These are phyloP conservation scores for Sebastes fasciatus DNA, from an alignment of 2,113 vertebrate species.

Conservation along the genomic window DNA sequence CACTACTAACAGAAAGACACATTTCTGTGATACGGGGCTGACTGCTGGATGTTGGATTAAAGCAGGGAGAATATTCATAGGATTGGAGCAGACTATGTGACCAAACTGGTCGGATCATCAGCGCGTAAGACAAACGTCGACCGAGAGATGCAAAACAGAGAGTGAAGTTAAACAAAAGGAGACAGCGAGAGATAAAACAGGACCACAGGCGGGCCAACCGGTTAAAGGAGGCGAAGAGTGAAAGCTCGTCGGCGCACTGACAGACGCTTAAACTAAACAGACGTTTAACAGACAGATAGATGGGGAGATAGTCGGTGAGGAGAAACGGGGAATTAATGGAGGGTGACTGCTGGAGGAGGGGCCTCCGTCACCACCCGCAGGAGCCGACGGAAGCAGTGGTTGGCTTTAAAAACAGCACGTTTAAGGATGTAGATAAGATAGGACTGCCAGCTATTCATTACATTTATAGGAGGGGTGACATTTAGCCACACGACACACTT, in stretches of 20 bases:
- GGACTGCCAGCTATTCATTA: conserved; percentile 55
- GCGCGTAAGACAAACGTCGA: neutral
- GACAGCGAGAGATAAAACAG: conserved; percentile 26
- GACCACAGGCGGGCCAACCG: conserved; percentile 57
- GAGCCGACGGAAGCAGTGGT: conserved; percentile 21
- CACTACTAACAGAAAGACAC: neutral
- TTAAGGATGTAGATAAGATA: conserved; percentile 66
- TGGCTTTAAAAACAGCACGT: conserved; percentile 28
- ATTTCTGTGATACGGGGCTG: conserved; percentile 2
- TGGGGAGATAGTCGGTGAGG: conserved; percentile 53
- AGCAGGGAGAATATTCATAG: conserved; percentile 55
- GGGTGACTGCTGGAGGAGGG: conserved; percentile 46
- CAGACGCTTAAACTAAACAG: conserved; percentile 61
- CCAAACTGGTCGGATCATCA: conserved; percentile 44
- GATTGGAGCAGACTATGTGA: conserved; percentile 68
- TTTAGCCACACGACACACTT: conserved; percentile 51
- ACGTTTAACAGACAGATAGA: conserved; percentile 62
- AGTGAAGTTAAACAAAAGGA: conserved; percentile 37
- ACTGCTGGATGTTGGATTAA: conserved; percentile 60
- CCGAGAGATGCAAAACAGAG: conserved; percentile 8
- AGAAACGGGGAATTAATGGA: conserved; percentile 46
- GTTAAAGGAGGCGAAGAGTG: conserved; percentile 63
- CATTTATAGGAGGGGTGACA: conserved; percentile 64
- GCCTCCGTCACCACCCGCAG: conserved; percentile 62
- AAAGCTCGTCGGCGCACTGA: conserved; percentile 46